Percentiles rank a stretch among this genome's conserved stretches.
Conservation (phyloP, 2,888 invertebrate genomes). For the Tetragonula carbonaria region DNA sequence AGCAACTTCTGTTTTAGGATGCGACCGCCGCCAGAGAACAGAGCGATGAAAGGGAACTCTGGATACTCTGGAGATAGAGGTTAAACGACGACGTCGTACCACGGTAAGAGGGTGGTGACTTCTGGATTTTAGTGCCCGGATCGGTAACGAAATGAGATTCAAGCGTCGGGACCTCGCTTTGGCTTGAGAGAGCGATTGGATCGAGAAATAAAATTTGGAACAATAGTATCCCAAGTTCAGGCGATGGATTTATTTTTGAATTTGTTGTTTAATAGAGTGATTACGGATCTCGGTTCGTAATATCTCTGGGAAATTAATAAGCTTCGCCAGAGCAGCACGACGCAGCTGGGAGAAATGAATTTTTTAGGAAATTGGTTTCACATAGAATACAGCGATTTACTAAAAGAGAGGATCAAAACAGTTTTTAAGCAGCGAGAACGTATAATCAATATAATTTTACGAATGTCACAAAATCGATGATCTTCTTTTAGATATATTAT, state of each 20-base stretch:
- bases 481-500: background rate
- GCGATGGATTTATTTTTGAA: too few relatives aligned
- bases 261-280: background rate
- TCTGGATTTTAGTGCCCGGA: background rate
- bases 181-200: too few relatives aligned
- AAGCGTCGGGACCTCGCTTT: too few relatives aligned
- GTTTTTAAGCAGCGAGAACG: too few relatives aligned
- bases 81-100: background rate
- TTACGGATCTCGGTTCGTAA: background rate
- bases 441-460: background rate
- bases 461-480: background rate
- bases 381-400: too few relatives aligned
- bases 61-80: background rate
- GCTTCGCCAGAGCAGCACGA: background rate
- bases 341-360: background rate
- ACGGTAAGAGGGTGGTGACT: background rate
- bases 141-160: background rate
- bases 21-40: background rate
- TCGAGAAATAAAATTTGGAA: too few relatives aligned
- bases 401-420: too few relatives aligned
- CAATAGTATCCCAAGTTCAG: too few relatives aligned
- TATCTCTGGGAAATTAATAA: background rate
- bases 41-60: slow-evolving; percentile 15
- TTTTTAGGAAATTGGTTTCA: fast-evolving
- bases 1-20: slow-evolving; percentile 46